Conservation (phyloP, 2,888 invertebrate species). For the Clanis bilineata region DNA sequence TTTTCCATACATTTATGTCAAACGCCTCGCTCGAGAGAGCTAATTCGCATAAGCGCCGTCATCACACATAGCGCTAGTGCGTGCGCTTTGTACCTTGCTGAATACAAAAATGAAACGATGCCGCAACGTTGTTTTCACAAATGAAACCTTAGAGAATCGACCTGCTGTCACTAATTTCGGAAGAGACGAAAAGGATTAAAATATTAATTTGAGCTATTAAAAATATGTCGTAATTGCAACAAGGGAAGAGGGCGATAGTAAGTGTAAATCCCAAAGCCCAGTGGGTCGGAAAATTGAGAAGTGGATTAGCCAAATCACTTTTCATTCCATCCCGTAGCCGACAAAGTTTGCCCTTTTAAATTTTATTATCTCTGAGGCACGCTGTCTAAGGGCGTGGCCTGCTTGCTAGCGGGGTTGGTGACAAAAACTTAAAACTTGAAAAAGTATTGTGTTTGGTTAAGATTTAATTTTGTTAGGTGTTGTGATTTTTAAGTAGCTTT, state of each 20-base stretch:
- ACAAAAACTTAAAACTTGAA: neutral
- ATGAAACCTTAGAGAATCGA: no score
- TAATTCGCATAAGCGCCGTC: no score
- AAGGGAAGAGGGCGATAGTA: conserved; percentile 48
- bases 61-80: no score
- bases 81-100: no score
- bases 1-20: no score
- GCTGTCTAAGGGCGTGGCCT: conserved; percentile 34
- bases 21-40: no score
- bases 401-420: conserved; percentile 19
- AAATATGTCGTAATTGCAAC: conserved; percentile 24
- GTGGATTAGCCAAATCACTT: conserved; percentile 82
- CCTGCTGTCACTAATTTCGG: neutral
- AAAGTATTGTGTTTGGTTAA: no score
- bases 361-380: conserved; percentile 72
- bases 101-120: no score
- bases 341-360: conserved; percentile 79
- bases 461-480: no score
- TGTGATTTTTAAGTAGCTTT: no score
- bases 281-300: conserved; percentile 78
- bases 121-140: no score
- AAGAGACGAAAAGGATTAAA: neutral
- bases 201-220: conserved; percentile 8
- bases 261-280: conserved; percentile 52
- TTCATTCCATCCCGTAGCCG: conserved; percentile 68